phyloP scores from a whole-genome alignment of 2,113 vertebrate species.

The Saccopteryx bilineata region DNA sequence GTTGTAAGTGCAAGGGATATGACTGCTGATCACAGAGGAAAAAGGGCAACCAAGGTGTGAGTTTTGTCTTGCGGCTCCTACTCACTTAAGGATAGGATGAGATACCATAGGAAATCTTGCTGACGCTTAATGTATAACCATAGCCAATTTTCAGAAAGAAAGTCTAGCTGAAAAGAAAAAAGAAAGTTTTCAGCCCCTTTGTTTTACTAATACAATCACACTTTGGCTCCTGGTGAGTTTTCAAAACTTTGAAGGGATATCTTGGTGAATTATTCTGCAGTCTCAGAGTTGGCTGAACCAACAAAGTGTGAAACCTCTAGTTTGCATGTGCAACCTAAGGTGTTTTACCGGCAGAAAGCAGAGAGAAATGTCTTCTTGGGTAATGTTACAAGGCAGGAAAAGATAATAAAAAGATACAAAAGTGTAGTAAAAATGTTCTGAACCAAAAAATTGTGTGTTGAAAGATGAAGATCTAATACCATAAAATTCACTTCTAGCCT shows the following conservation, averaged over 20 bases:
- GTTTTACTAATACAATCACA: slow-evolving; percentile 70
- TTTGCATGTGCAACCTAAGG: slow-evolving; percentile 85
- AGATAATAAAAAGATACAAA: slow-evolving; percentile 43
- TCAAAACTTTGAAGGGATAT: slow-evolving; percentile 78
- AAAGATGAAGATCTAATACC: not conserved
- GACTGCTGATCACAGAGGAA: slow-evolving; percentile 75
- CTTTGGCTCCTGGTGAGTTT: slow-evolving; percentile 76
- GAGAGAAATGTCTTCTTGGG: slow-evolving; percentile 70
- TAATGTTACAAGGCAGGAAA: slow-evolving; percentile 70
- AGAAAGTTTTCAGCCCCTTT: slow-evolving; percentile 75
- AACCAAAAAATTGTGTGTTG: not conserved
- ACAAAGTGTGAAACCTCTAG: slow-evolving; percentile 88
- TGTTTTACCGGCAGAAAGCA: slow-evolving; percentile 84
- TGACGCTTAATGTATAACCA: slow-evolving; percentile 35
- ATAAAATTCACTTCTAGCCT: not conserved
- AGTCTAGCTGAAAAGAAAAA: slow-evolving; percentile 82
- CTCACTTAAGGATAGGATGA: slow-evolving; percentile 8
- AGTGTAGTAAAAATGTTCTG: slow-evolving; percentile 51
- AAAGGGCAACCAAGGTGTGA: slow-evolving; percentile 70
- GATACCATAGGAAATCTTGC: slow-evolving; percentile 43
- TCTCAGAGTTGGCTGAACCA: slow-evolving; percentile 70
- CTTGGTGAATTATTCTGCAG: slow-evolving; percentile 54
- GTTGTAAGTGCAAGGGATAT: slow-evolving; percentile 61
- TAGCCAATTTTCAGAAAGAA: slow-evolving; percentile 81
- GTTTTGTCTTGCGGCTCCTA: slow-evolving; percentile 64